Evolutionary conservation across 2,888 invertebrate species (phyloP).

Genomic region (Cordilura impudica): DNA sequence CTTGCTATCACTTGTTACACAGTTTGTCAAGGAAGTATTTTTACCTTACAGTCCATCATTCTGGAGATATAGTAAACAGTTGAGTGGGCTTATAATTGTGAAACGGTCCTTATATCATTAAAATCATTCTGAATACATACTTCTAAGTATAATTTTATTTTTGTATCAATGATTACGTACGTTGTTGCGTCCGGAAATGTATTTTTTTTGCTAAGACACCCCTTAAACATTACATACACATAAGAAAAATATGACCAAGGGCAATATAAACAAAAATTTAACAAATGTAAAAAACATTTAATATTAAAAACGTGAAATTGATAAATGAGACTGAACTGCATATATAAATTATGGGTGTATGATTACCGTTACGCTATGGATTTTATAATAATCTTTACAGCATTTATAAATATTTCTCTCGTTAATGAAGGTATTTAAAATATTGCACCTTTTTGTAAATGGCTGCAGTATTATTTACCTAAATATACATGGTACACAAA

Average conservation of each 20-base stretch:
- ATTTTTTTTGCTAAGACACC: too few species aligned
- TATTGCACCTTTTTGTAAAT: conserved; percentile 34
- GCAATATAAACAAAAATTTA: not conserved
- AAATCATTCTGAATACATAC: too few species aligned
- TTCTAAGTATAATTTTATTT: too few species aligned
- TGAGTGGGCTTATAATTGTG: too few species aligned
- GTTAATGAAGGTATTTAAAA: conserved; percentile 38
- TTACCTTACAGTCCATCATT: too few species aligned
- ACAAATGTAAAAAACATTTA: conserved; percentile 2
- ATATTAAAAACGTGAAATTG: not conserved
- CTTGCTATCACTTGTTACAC: too few species aligned
- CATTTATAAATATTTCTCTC: not conserved
- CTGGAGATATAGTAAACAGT: too few species aligned
- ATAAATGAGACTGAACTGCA: conserved; percentile 28
- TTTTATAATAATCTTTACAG: conserved; percentile 17
- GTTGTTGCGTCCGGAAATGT: too few species aligned
- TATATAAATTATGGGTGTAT: conserved; percentile 11
- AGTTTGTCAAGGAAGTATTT: too few species aligned
- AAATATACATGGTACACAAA: conserved; percentile 25
- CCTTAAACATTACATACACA: not conserved
- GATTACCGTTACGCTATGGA: conserved; percentile 47
- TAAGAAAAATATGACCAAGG: not conserved
- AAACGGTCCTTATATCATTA: too few species aligned
- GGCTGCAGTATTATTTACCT: conserved; percentile 20
- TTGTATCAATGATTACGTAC: too few species aligned